A percentile compares a stretch with the other conserved stretches of the same genome.
These are phyloP conservation scores for Drosophila suzukii DNA, from an alignment of 1,140 invertebrate species.

Conservation along the genomic window DNA sequence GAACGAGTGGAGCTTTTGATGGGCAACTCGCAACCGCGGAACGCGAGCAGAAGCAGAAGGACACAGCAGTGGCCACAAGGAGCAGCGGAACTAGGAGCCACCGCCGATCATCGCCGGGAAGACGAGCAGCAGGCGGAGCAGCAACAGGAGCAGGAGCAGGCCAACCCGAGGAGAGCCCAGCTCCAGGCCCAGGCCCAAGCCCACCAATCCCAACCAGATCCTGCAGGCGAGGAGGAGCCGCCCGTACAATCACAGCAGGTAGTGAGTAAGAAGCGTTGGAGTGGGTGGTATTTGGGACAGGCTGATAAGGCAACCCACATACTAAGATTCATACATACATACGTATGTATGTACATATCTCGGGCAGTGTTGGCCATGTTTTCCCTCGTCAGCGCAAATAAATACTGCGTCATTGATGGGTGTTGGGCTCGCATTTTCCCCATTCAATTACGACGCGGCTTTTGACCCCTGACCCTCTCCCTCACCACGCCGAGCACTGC, in stretches of 20 bases:
- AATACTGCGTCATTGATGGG: conserved; percentile 22
- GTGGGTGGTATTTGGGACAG: conserved; percentile 19
- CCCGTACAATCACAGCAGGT: conserved; percentile 30
- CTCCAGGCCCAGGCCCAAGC: neutral
- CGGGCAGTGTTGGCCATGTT: conserved; percentile 17
- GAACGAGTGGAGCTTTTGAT: conserved; percentile 49
- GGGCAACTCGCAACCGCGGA: conserved; percentile 55
- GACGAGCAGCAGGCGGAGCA: neutral
- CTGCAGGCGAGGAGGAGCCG: conserved; percentile 16
- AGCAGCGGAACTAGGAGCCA: conserved; percentile 34
- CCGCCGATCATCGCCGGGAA: conserved; percentile 34
- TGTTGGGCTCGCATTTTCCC: conserved; percentile 14
- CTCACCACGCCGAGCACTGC: too few relatives aligned
- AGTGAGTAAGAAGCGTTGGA: conserved; percentile 10
- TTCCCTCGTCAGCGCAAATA: conserved; percentile 16
- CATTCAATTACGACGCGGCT: conserved; percentile 24
- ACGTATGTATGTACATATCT: neutral
- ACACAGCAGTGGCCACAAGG: conserved; percentile 40
- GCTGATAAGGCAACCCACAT: conserved; percentile 36
- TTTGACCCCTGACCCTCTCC: conserved; percentile 6
- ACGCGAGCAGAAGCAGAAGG: conserved; percentile 35
- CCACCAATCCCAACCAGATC: conserved; percentile 9
- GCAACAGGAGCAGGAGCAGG: neutral
- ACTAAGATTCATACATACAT: too few relatives aligned
- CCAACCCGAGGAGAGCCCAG: neutral